Conservation (phyloP, 2,888 invertebrate species). For the Eurois occulta region DNA sequence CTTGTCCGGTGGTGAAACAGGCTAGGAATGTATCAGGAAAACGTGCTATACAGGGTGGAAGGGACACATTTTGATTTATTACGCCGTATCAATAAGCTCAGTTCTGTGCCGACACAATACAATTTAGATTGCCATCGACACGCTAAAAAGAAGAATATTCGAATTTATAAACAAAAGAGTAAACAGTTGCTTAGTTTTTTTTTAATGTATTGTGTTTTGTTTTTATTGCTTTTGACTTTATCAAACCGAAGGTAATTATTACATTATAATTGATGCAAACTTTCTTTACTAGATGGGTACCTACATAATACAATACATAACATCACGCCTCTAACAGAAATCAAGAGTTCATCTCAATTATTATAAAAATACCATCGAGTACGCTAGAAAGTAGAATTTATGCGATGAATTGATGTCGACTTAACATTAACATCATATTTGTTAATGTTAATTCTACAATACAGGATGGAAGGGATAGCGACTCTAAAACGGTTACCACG, state of each 20-base stretch:
- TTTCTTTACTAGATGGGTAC: conserved; percentile 7
- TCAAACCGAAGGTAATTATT: neutral
- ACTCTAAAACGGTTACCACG: too few species aligned
- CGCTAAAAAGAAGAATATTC: neutral
- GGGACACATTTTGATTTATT: too few species aligned
- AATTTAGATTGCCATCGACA: too few species aligned
- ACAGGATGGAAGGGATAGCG: too few species aligned
- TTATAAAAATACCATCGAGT: conserved; percentile 21
- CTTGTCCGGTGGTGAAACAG: too few species aligned
- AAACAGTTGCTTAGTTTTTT: neutral
- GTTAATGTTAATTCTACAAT: neutral
- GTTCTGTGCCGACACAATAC: too few species aligned
- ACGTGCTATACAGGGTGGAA: too few species aligned
- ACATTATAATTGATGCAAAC: conserved; percentile 3
- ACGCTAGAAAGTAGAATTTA: conserved; percentile 38
- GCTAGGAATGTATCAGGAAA: neutral
- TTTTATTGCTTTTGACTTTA: neutral
- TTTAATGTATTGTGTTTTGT: neutral
- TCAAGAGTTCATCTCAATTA: conserved; percentile 24
- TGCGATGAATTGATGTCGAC: neutral
- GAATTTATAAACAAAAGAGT: neutral
- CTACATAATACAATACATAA: neutral
- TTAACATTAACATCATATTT: too few species aligned
- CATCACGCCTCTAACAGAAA: conserved; percentile 12
- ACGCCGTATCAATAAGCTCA: neutral